Evolutionary conservation across 2,113 vertebrate species (phyloP).

Genomic region (Arvicanthis niloticus): DNA sequence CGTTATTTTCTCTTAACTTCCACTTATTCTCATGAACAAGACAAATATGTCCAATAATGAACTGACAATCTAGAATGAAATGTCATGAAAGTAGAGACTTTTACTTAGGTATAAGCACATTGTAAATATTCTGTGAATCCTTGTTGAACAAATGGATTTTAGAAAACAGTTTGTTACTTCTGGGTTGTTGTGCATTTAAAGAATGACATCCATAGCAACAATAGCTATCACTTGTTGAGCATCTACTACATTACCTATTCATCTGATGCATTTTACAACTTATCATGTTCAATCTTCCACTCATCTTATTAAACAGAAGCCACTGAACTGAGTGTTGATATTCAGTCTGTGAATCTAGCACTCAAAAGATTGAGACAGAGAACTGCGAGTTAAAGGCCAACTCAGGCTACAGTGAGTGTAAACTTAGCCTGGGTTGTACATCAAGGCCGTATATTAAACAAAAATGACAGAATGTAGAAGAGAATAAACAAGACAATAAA

Average conservation of each 20-base stretch:
- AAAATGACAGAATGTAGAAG: not conserved
- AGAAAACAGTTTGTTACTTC: not conserved
- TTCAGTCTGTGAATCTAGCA: not conserved
- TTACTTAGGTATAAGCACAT: not conserved
- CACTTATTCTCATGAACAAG: not conserved
- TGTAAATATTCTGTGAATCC: not conserved
- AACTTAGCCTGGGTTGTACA: not conserved
- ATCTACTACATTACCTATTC: not conserved
- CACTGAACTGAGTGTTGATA: not conserved
- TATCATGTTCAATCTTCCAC: not conserved
- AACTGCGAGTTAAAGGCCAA: not conserved
- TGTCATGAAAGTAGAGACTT: not conserved
- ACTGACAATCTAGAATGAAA: not conserved
- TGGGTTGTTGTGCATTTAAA: not conserved
- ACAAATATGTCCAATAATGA: not conserved
- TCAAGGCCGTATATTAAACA: not conserved
- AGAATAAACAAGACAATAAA: not conserved
- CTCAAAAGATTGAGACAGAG: not conserved
- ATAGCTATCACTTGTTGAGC: not conserved
- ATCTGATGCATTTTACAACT: not conserved
- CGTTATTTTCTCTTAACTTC: not conserved
- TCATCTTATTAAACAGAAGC: not conserved
- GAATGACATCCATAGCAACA: not conserved
- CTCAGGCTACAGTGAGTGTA: not conserved
- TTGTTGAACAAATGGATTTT: not conserved